A percentile compares a stretch with the other conserved stretches of the same genome.
These are phyloP conservation scores for Dicrostonyx torquatus DNA, from an alignment of 2,797 vertebrate genomes.

Conservation along the genomic window DNA sequence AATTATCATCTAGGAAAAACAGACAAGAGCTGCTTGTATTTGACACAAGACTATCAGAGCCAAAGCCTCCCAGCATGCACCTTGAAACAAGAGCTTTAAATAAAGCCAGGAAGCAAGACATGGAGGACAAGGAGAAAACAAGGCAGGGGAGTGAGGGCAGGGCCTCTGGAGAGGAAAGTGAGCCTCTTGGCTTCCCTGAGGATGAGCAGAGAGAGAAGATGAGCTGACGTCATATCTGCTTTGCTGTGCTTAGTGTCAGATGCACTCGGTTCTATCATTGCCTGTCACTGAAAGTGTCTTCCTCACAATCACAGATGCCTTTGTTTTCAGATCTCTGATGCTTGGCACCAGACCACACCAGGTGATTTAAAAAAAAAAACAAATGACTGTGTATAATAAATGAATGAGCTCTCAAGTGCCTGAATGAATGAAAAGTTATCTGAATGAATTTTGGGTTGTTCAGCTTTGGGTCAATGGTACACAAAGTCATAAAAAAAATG, in stretches of 20 bases:
- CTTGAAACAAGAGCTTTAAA: not conserved
- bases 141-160: not conserved
- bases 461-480: slow-evolving; percentile 47
- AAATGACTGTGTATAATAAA: not conserved
- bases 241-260: not conserved
- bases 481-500: slow-evolving; percentile 28
- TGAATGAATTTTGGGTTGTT: slow-evolving; percentile 57
- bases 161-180: too few species aligned
- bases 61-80: not conserved
- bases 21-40: not conserved
- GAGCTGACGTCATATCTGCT: not conserved
- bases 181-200: not conserved
- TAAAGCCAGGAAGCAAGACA: not conserved
- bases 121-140: not conserved
- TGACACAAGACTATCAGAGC: not conserved
- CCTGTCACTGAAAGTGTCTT: not conserved
- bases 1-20: not conserved
- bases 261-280: not conserved
- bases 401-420: not conserved
- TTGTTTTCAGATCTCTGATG: not conserved
- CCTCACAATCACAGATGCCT: not conserved
- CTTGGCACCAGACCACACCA: not conserved
- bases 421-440: slow-evolving; percentile 35
- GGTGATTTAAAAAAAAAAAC: not conserved
- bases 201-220: not conserved